Percentiles rank a stretch among this genome's conserved stretches.
These are phyloP conservation scores for Eupithecia subfuscata DNA, from an alignment of 2,888 invertebrate species.

Conservation along the genomic window DNA sequence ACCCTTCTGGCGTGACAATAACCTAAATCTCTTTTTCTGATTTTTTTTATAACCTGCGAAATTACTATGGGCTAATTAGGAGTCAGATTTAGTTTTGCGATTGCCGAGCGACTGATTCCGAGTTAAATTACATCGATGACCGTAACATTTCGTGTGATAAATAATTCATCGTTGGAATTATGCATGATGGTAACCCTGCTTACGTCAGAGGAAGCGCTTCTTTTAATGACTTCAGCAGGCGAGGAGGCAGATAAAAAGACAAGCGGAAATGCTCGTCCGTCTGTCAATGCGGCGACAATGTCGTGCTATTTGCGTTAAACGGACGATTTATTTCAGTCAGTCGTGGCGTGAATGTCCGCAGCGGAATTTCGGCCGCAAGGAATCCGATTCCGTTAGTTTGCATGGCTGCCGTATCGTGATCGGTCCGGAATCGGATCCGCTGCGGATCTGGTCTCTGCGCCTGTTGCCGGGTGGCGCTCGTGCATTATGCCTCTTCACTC, in stretches of 20 bases:
- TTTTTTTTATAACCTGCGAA: slow-evolving; percentile 7
- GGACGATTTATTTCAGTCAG: slow-evolving; percentile 83
- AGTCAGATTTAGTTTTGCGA: slow-evolving; percentile 45
- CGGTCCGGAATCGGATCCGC: slow-evolving; percentile 46
- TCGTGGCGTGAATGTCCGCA: slow-evolving; percentile 80
- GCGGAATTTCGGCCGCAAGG: slow-evolving; percentile 81
- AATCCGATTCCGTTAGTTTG: slow-evolving; percentile 79
- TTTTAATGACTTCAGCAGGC: slow-evolving; percentile 53
- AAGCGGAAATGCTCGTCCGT: slow-evolving; percentile 78
- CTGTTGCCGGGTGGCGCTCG: slow-evolving; percentile 51
- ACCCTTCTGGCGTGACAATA: slow-evolving; percentile 24
- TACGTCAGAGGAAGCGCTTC: slow-evolving; percentile 68
- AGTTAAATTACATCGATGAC: slow-evolving; percentile 58
- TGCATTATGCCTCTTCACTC: slow-evolving; percentile 40
- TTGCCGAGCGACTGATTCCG: slow-evolving; percentile 47
- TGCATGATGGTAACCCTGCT: slow-evolving; percentile 61
- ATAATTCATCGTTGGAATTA: slow-evolving; percentile 54
- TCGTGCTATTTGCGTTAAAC: slow-evolving; percentile 82
- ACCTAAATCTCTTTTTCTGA: slow-evolving; percentile 5
- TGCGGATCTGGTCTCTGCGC: slow-evolving; percentile 40
- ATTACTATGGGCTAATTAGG: slow-evolving; percentile 21
- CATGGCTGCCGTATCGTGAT: slow-evolving; percentile 50
- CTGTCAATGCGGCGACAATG: slow-evolving; percentile 81
- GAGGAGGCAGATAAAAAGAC: slow-evolving; percentile 67
- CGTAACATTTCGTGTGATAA: slow-evolving; percentile 41